Evolutionary conservation across 2,888 invertebrate species (phyloP).

Genomic region (Aporophyla nigra): DNA sequence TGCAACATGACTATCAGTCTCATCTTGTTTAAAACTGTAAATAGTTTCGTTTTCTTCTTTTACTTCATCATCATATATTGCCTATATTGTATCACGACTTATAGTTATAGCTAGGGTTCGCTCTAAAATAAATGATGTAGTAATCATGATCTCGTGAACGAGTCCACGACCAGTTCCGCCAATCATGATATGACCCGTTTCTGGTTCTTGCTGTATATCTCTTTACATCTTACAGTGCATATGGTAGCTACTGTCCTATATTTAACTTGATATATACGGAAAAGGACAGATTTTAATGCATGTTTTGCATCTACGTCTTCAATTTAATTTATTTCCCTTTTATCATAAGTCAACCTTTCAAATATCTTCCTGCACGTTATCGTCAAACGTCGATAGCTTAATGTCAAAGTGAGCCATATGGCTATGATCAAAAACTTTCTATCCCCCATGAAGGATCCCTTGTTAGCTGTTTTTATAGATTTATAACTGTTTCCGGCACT

Average conservation of each 20-base stretch:
- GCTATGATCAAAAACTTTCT: slow-evolving; percentile 62
- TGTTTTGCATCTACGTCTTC: slow-evolving; percentile 18
- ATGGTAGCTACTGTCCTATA: slow-evolving; percentile 6
- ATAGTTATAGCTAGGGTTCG: slow-evolving; percentile 12
- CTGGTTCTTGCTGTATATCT: slow-evolving; percentile 47
- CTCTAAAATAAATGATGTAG: slow-evolving; percentile 41
- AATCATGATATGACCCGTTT: slow-evolving; percentile 47
- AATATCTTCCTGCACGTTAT: slow-evolving; percentile 50
- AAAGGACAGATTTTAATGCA: neutral
- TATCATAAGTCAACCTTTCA: slow-evolving; percentile 41
- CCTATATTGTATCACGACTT: neutral
- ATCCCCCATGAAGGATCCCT: slow-evolving; percentile 68
- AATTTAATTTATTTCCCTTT: slow-evolving; percentile 27
- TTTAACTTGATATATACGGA: slow-evolving; percentile 18
- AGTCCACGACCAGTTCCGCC: slow-evolving; percentile 40
- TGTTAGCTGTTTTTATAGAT: slow-evolving; percentile 79
- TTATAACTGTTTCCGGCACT: slow-evolving; percentile 82
- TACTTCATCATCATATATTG: slow-evolving; percentile 9
- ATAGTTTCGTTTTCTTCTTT: neutral
- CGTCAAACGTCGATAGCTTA: slow-evolving; percentile 42
- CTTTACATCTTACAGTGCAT: slow-evolving; percentile 19
- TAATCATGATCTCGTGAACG: slow-evolving; percentile 51
- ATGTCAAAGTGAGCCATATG: slow-evolving; percentile 63
- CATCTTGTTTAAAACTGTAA: neutral
- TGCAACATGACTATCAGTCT: neutral